Base-by-base conservation (phyloP, 2,113 vertebrate species). In the Phocoena sinus region DNA sequence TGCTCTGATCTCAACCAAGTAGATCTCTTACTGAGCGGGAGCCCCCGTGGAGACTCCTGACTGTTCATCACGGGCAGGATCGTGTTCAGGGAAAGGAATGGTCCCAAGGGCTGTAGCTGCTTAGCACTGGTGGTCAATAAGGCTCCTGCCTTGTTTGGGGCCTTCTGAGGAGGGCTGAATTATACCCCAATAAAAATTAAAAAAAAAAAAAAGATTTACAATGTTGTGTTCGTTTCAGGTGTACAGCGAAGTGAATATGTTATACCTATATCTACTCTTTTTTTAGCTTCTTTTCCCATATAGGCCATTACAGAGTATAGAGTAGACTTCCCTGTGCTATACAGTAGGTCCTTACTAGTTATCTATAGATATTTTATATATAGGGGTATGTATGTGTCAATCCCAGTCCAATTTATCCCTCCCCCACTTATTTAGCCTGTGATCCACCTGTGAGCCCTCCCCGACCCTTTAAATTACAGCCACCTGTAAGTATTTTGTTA, bases 41-140 rank as follows among this genome's bases (percentile, higher is more conserved):
- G n/a, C 23, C 25, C 44, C 67, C 28, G 0, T 1, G 6, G 73
- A n/a, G 63, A 65, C 26, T 21, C 53, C 81, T 28, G 38, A 65
- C 65, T 25, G 28, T 50, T 95, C 62, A 10, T 12, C 6, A 36
- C 17, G 13, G 13, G 50, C 31, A 58, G 36, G 93, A 23, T 53
- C 23, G 3, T 9, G 11, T 15, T 18, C 36, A 14, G 10, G 36
- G 28, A 56, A 58, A 73, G 23, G 17, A 6, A 23, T 33, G 9
- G 33, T 21, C n/a, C 77, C 38, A 31, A 21, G 44, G 84, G 47
- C 58, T 31, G 2, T 20, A n/a, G 63, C 21, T 58, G 38, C 65
- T 20, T 50, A 10, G 36, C 0, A 0, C 33, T 8, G 9, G 28
- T 5, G 9, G 76, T 38, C 3, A 1, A 47, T 25, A 63, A 38